phyloP scores from a whole-genome alignment of 2,797 vertebrate genomes.

The Takifugu ocellatus region DNA sequence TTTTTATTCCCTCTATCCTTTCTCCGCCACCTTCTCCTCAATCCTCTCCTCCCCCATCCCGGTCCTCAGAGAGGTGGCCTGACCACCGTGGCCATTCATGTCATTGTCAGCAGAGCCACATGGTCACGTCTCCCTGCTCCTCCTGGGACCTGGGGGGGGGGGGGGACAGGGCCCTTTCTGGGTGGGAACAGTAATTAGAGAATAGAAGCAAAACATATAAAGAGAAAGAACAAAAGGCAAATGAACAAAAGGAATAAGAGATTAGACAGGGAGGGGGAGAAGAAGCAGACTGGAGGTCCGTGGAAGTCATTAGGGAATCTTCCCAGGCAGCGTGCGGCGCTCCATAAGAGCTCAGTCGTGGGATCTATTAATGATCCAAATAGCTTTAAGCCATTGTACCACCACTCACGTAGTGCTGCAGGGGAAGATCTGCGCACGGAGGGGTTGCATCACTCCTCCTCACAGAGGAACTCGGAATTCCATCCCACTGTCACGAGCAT shows the following conservation, averaged over 20 bases:
- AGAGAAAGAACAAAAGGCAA: constrained; percentile 75
- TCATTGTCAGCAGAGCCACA: constrained; percentile 73
- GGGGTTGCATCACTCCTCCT: constrained; percentile 51
- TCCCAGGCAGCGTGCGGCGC: constrained; percentile 64
- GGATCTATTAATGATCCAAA: constrained; percentile 70
- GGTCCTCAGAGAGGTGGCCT: constrained; percentile 72
- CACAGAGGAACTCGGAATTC: constrained; percentile 52
- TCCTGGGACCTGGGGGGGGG: constrained; percentile 61
- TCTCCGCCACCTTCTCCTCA: constrained; percentile 34
- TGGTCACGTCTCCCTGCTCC: constrained; percentile 68
- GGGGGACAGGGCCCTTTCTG: constrained; percentile 61
- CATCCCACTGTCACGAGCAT: constrained; percentile 57
- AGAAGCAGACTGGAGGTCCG: constrained; percentile 51
- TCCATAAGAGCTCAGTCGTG: constrained; percentile 52
- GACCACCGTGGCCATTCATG: constrained; percentile 72
- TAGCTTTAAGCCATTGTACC: constrained; percentile 59
- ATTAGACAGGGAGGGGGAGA: constrained; percentile 52
- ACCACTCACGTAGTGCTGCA: constrained; percentile 54
- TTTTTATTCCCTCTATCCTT: constrained; percentile 69
- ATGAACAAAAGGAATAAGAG: constrained; percentile 76
- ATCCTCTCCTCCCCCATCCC: constrained; percentile 25
- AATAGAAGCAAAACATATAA: constrained; percentile 71
- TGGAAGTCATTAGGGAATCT: constrained; percentile 71
- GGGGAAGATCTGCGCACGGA: constrained; percentile 41
- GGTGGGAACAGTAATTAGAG: constrained; percentile 79